These are phyloP conservation scores for Myotis vivesi DNA, from an alignment of 2,797 vertebrate species.

Conservation along the genomic window DNA sequence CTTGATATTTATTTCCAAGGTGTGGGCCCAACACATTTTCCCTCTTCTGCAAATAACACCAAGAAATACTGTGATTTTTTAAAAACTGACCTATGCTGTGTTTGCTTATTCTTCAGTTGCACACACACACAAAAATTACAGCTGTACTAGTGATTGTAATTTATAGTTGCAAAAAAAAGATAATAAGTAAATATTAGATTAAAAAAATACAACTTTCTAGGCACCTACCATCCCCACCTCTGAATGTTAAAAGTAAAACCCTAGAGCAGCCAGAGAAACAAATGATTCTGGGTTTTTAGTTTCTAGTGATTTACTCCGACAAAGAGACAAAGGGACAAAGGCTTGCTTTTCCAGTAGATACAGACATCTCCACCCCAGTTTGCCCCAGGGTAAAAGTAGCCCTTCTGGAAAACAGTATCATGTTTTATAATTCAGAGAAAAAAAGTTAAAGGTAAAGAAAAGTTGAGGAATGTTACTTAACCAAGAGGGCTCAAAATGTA, in stretches of 20 bases:
- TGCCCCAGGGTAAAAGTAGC: neutral
- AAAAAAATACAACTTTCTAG: neutral
- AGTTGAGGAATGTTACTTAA: neutral
- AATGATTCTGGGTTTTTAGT: neutral
- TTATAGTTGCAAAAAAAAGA: constrained; percentile 79
- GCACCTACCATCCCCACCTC: neutral
- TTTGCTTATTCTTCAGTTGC: constrained; percentile 78
- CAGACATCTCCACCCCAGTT: neutral
- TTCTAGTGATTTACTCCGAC: neutral
- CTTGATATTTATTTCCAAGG: constrained; percentile 85
- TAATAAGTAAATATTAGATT: constrained; percentile 84
- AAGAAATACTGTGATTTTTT: constrained; percentile 82
- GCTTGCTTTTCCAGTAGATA: neutral
- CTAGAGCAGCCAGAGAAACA: neutral
- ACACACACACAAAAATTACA: constrained; percentile 64
- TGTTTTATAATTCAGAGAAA: neutral
- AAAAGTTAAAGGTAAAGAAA: neutral
- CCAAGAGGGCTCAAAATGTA: constrained; percentile 5
- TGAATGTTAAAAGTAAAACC: neutral
- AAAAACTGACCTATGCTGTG: constrained; percentile 80
- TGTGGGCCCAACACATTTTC: constrained; percentile 79
- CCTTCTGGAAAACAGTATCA: neutral
- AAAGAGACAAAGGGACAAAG: neutral
- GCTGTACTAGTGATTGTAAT: constrained; percentile 83
- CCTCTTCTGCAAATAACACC: constrained; percentile 81